Evolutionary conservation across 2,797 vertebrate species (phyloP), one percentile per base, ranked within the genome.

Genomic region (Poeciliopsis gracilis): DNA sequence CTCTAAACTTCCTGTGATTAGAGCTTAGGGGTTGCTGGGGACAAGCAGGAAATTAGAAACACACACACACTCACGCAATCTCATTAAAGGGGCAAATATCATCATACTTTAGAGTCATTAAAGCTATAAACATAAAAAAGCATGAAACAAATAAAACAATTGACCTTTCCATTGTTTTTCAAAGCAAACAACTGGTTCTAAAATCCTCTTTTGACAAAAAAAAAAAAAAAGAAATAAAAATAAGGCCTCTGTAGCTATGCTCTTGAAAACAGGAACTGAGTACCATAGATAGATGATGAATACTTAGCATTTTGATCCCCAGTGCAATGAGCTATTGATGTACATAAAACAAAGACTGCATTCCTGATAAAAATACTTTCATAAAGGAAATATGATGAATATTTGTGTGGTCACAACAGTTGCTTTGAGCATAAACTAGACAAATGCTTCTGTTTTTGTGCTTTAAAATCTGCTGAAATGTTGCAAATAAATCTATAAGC

Each of bases 1-100:
- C 89, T 90, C 86, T 90, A 61, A 74, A 84, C 90, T 91, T 93
- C 91, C 92, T 94, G 91, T 91, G 91, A 92, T 93, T 91, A 90
- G 80, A 91, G 85, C 79, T 81, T 6, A 67, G 85, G 87, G 87
- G 83, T 82, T 91, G 86, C 30, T 71, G 86, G 78, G 89, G 85
- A 88, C 88, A 88, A 86, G 85, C 83, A 91, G 87, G 91, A 93
- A 92, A 91, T 90, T 81, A 81, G 71, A 84, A 49, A 38, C 61
- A 61, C 59, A 63, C 53, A 57, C 55, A 77, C 66, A 41, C 38
- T 57, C 46, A 55, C 28, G 81, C n/a, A 63, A 73, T 74, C 11
- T 25, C 55, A 61, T 47, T 57, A 41, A 33, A 15, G 33, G 67
- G 67, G 12, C 25, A 45, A 70, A 70, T 70, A 45, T 53, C 79